Conservation (phyloP, 1,140 invertebrate genomes). For the Temnothorax longispinosus region DNA sequence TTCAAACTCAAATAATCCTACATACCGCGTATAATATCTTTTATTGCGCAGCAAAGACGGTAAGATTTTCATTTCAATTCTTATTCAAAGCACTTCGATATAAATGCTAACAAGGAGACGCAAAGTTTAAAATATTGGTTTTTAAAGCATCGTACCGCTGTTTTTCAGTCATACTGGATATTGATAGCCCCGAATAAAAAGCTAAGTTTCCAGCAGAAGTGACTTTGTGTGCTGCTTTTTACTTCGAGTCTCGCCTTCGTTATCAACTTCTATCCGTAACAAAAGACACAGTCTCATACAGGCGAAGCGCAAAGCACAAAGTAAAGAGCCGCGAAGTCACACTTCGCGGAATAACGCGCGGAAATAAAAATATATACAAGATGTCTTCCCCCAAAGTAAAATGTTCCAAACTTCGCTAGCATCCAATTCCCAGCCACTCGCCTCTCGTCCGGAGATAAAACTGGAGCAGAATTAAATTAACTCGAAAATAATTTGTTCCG, state of each 20-base stretch:
- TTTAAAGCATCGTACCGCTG: slow-evolving; percentile 17
- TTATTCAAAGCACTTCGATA: background rate
- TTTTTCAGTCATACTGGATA: slow-evolving; percentile 12
- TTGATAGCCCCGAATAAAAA: slow-evolving; percentile 48
- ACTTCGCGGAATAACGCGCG: slow-evolving; percentile 36
- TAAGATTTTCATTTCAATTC: background rate
- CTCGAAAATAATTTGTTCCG: slow-evolving; percentile 62
- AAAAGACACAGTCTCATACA: slow-evolving; percentile 31
- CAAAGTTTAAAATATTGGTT: slow-evolving; percentile 26
- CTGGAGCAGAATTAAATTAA: slow-evolving; percentile 53
- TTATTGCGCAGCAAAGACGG: background rate
- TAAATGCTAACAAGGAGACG: slow-evolving; percentile 9
- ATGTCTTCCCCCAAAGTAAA: slow-evolving; percentile 25
- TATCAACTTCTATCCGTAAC: slow-evolving; percentile 51
- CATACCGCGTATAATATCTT: background rate
- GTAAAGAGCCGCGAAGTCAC: slow-evolving; percentile 43
- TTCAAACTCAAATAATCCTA: background rate
- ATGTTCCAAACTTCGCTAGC: slow-evolving; percentile 24
- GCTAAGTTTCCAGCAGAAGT: slow-evolving; percentile 33
- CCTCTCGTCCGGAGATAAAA: slow-evolving; percentile 33
- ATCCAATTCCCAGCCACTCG: slow-evolving; percentile 44
- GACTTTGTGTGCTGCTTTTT: slow-evolving; percentile 36
- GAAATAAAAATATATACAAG: slow-evolving; percentile 51
- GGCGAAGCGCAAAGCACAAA: slow-evolving; percentile 40
- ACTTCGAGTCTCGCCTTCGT: slow-evolving; percentile 38